Evolutionary conservation across 1,140 invertebrate species (phyloP).

Genomic region (Caenorhabditis brenneri): DNA sequence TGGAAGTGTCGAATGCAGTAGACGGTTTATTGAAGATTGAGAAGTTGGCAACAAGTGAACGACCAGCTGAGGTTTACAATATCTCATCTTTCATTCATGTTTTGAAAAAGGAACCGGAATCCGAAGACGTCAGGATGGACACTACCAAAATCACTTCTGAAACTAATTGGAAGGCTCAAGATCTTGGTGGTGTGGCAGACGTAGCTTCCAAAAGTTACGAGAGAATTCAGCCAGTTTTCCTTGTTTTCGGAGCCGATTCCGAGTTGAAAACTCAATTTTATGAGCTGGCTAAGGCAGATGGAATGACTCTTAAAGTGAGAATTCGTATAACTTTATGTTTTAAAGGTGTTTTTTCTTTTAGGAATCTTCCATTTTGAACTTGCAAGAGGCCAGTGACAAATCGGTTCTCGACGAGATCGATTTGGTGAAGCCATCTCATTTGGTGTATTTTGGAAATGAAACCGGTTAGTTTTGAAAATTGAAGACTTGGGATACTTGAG

Average conservation of each 20-base stretch:
- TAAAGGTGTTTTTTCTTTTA: neutral
- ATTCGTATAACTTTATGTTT: neutral
- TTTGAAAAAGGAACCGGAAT: no score
- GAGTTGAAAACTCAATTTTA: neutral
- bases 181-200: neutral
- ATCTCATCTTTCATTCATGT: neutral
- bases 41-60: neutral
- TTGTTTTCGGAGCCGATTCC: neutral
- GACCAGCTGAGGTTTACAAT: conserved; percentile 15
- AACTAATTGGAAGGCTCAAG: neutral
- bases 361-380: neutral
- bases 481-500: neutral
- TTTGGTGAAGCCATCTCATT: neutral
- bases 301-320: neutral
- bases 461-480: no score
- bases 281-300: neutral
- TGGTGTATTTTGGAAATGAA: conserved; percentile 5
- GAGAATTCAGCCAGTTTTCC: neutral
- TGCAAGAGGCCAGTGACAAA: conserved; percentile 5
- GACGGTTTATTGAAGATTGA: neutral
- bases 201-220: neutral
- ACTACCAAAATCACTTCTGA: neutral
- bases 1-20: neutral
- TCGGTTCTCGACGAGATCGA: conserved; percentile 3
- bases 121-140: neutral